phyloP scores from a whole-genome alignment of 2,888 invertebrate genomes.

The Sphaerophoria taeniata region DNA sequence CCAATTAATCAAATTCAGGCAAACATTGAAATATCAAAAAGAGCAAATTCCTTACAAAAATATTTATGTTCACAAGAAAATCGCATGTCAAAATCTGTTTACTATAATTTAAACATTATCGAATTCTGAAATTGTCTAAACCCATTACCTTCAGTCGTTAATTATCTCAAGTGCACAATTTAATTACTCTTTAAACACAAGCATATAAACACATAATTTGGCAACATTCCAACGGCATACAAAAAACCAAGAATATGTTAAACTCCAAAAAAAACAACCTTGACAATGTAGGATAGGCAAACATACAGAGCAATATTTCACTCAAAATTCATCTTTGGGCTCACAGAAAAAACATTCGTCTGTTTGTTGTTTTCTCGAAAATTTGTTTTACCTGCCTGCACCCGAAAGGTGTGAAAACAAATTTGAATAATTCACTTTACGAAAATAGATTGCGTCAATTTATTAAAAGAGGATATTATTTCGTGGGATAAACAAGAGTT shows the following conservation, averaged over 20 bases:
- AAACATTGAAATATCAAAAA: not conserved
- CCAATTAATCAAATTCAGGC: too few relatives aligned
- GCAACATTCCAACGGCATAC: constrained; percentile 13
- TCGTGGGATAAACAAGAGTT: constrained; percentile 4
- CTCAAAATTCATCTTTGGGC: constrained; percentile 6
- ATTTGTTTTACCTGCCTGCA: constrained; percentile 15
- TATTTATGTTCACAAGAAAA: not conserved
- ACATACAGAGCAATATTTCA: constrained; percentile 23
- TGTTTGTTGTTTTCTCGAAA: not conserved
- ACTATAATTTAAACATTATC: constrained; percentile 7
- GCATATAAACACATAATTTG: constrained; percentile 20
- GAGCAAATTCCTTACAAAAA: not conserved
- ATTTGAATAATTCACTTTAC: constrained; percentile 37
- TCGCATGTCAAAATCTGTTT: not conserved
- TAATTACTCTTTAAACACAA: constrained; percentile 33
- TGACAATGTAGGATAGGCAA: not conserved
- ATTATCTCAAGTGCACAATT: constrained; percentile 33
- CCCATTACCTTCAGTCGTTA: constrained; percentile 32
- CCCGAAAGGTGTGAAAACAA: constrained; percentile 21
- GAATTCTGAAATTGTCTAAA: not conserved
- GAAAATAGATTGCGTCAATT: constrained; percentile 31
- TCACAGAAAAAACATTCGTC: not conserved
- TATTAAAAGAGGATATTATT: constrained; percentile 1
- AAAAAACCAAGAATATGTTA: not conserved
- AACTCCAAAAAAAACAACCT: not conserved